These are phyloP conservation scores for Pomatorhinus ruficollis DNA, from an alignment of 2,113 vertebrate genomes.

Conservation along the genomic window DNA sequence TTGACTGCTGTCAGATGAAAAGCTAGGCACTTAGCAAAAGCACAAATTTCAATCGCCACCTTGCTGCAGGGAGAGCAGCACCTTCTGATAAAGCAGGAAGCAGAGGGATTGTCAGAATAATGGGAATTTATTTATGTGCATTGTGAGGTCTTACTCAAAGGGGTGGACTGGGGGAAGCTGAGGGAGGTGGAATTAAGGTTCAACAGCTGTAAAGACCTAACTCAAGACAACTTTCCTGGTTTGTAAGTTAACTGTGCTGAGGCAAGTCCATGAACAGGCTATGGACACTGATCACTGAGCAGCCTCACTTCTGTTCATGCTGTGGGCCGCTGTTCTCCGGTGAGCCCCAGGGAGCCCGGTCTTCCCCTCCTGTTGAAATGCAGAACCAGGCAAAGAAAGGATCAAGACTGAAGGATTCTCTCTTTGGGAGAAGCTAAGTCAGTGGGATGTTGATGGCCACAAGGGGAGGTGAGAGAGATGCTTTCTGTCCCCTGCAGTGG, in stretches of 20 bases:
- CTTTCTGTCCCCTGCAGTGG: background rate
- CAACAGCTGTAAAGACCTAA: background rate
- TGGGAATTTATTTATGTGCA: background rate
- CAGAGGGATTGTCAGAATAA: background rate
- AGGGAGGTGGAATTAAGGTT: background rate
- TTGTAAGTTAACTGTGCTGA: background rate
- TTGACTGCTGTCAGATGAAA: background rate
- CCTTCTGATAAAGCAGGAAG: background rate
- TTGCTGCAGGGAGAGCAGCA: constrained; percentile 6
- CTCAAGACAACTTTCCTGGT: background rate
- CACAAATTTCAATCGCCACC: constrained; percentile 33
- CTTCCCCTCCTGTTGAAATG: background rate
- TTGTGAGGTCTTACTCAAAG: background rate
- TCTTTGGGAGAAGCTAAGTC: background rate
- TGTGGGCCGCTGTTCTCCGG: background rate
- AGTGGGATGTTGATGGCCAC: background rate
- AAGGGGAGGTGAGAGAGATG: background rate
- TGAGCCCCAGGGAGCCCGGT: background rate
- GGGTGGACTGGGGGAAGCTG: background rate
- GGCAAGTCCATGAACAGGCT: background rate
- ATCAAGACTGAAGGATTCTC: background rate
- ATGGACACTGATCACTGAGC: background rate
- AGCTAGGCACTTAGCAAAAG: constrained; percentile 61
- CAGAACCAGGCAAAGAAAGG: background rate
- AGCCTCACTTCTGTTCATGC: background rate